These are phyloP conservation scores for Lamellibrachia columna DNA, from an alignment of 2,888 invertebrate species.

Conservation along the genomic window DNA sequence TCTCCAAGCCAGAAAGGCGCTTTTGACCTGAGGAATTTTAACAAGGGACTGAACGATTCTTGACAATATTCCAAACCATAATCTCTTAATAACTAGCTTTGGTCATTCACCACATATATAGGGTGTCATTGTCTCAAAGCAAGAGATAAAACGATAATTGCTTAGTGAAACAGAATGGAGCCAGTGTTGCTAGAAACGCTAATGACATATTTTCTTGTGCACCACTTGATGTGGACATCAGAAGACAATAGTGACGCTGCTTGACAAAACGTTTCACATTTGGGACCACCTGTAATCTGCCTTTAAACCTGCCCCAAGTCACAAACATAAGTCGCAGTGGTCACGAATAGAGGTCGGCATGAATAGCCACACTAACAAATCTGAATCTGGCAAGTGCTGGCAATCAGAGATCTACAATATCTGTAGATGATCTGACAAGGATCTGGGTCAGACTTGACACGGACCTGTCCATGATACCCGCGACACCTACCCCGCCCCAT, in stretches of 20 bases:
- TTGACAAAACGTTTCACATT: not conserved
- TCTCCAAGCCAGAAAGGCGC: not conserved
- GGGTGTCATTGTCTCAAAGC: not conserved
- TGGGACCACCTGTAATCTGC: not conserved
- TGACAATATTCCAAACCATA: not conserved
- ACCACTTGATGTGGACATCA: not conserved
- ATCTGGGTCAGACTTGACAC: not conserved
- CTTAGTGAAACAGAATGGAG: not conserved
- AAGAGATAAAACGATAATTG: not conserved
- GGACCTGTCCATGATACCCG: not conserved
- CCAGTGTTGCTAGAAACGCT: not conserved
- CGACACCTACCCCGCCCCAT: slow-evolving; percentile 7
- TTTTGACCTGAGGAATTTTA: not conserved
- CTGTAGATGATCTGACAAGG: not conserved
- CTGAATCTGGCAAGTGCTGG: slow-evolving; percentile 3
- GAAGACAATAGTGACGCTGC: not conserved
- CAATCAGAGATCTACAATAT: not conserved
- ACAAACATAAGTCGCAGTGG: slow-evolving; percentile 4
- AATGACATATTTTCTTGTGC: not conserved
- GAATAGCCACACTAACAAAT: not conserved
- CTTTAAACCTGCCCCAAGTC: not conserved
- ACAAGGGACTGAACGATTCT: not conserved
- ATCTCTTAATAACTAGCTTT: not conserved
- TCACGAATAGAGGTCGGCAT: not conserved
- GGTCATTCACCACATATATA: not conserved